Evolutionary conservation across 2,888 invertebrate genomes (phyloP), one percentile per base, ranked within the genome.

Genomic region (Latheticus oryzae): DNA sequence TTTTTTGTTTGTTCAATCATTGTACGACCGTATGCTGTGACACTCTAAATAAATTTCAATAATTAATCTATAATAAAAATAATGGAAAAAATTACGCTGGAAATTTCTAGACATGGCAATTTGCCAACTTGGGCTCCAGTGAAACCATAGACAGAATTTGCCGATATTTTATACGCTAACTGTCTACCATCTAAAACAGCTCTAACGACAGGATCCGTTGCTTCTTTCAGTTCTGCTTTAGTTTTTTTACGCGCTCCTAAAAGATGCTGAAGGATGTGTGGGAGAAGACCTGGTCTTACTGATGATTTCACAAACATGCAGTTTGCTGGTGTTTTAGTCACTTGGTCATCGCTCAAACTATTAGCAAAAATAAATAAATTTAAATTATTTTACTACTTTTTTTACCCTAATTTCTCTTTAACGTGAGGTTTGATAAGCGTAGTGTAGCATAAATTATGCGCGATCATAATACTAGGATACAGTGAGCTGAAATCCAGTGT

Each of bases 381-480:
- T 16, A 15, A 26, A n/a, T n/a, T n/a, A n/a, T n/a, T n/a, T n/a
- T n/a, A 19, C 73, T 70, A 73, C n/a, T n/a, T n/a, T n/a, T n/a
- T n/a, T n/a, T n/a, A 82, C 80, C 82, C 82, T 13, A 84, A 80
- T 69, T 86, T 85, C 56, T 83, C 84, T 70, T 85, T 86, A 56
- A 81, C 79, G 58, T 82, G 82, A 9, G 84, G 82, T 62, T 85
- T 86, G 15, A 98, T 76, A 47, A 98, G 81, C 0, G 98, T 96
- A 0, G 98, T 97, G 76, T 99, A 99, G 79, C 99, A 99, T 56
- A 99, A 84, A 83, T 99, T 99, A 76, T 99, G 98, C 1, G 99
- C 99, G 89, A 99, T 99, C 94, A 99, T 99, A 64, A 99, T 99
- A 76, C 97, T 97, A 0, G 99, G 99, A 78, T 99, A 99, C 75